Conservation (phyloP, 2,888 invertebrate genomes). For the Aricia artaxerxes region DNA sequence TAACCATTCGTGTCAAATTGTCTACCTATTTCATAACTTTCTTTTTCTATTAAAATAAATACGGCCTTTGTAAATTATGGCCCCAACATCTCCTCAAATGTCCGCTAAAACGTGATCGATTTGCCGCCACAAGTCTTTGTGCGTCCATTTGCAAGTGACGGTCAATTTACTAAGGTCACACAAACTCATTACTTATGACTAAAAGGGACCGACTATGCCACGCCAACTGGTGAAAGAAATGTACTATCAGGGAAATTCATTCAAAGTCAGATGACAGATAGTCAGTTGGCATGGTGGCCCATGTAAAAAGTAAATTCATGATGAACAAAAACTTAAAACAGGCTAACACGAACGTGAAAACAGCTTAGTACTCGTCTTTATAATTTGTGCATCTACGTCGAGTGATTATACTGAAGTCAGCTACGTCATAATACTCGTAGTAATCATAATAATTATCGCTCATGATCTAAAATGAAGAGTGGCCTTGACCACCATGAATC, state of each 20-base stretch:
- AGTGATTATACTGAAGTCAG: no score
- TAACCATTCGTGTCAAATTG: background rate
- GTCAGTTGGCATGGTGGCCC: no score
- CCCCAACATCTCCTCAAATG: background rate
- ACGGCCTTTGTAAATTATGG: background rate
- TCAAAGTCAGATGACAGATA: no score
- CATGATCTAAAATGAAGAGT: background rate
- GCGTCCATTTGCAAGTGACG: slow-evolving; percentile 4
- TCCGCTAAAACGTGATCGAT: background rate
- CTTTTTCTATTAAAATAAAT: background rate
- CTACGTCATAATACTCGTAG: no score
- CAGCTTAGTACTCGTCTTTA: no score
- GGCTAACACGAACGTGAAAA: no score
- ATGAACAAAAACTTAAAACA: no score
- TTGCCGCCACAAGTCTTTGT: slow-evolving; percentile 3
- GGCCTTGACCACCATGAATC: background rate
- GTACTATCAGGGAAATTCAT: background rate
- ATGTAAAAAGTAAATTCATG: no score
- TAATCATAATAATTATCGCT: background rate
- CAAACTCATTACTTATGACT: background rate
- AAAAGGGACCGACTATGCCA: background rate
- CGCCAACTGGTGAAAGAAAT: background rate
- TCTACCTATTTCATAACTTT: background rate
- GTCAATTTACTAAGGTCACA: slow-evolving; percentile 17
- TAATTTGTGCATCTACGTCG: no score